Evolutionary conservation across 2,797 vertebrate species (phyloP), one percentile per base, ranked within the genome.

Genomic region (Mus caroli): DNA sequence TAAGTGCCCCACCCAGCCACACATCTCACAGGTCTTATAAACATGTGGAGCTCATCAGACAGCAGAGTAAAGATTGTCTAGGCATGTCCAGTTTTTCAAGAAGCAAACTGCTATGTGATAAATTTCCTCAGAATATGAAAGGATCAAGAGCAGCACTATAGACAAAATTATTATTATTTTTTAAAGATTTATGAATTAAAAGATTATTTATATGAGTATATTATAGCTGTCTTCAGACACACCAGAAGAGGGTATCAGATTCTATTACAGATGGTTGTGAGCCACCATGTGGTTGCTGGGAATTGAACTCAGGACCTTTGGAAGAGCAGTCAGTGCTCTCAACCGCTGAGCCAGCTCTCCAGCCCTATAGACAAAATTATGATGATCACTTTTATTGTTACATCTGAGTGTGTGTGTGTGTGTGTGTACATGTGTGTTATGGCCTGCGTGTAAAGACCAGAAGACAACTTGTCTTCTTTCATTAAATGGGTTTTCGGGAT

Each of bases 371-470:
- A 58, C 50, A n/a, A 50, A 82, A 34, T 60, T 60, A 69, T 6
- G 43, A 34, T 2, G 5, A 46, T 24, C 26, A 28, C 46, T 26
- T 11, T 69, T 26, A 69, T 15, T 37, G 24, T 26, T 37, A 28
- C 1, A 34, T 8, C 3, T 50, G 50, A 1, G 10, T 50, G 50
- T 50, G 50, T 86, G 24, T 83, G 83, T 50, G 52, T 80, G 58
- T 13, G 9, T 24, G 9, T n/a, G 1, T 17, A 17, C 3, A 13
- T n/a, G 1, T 22, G 43, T 28, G 8, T 28, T 31, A 13, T 34
- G n/a, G 37, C 11, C 40, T 28, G 2, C 22, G 11, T 86, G 46
- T 86, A 22, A 12, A 19, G 84, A 87, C 84, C 73, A 54, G 34
- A 20, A 19, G 84, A 87, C 84, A 88, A 54, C n/a, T 56, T 73